A percentile compares a stretch with the other conserved stretches of the same genome.
phyloP scores from a whole-genome alignment of 2,113 vertebrate genomes.

The Chloropsis cyanopogon region DNA sequence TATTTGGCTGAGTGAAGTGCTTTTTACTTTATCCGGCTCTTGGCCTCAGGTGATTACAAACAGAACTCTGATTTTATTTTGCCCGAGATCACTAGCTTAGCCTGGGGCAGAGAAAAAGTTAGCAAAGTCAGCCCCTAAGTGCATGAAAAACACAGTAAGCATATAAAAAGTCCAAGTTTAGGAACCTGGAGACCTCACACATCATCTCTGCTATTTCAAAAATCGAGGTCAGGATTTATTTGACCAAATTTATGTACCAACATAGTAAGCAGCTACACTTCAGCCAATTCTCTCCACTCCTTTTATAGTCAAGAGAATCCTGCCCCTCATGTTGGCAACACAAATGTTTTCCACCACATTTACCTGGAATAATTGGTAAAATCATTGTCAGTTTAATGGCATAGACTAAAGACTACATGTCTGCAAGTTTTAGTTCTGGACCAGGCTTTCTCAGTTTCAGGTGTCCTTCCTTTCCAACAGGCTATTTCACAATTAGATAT shows the following conservation, averaged over 20 bases:
- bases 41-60: not conserved
- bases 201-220: not conserved
- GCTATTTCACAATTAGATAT: not conserved
- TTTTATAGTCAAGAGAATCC: not conserved
- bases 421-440: not conserved
- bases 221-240: not conserved
- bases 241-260: not conserved
- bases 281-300: not conserved
- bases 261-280: not conserved
- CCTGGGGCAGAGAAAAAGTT: not conserved
- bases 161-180: not conserved
- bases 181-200: not conserved
- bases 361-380: not conserved
- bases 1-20: not conserved
- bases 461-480: not conserved
- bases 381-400: not conserved
- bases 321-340: not conserved
- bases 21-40: not conserved
- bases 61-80: not conserved
- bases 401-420: not conserved
- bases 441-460: not conserved
- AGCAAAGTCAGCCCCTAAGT: not conserved
- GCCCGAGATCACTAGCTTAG: not conserved
- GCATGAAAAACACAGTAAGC: not conserved
- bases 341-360: not conserved